phyloP scores from a whole-genome alignment of 2,888 invertebrate genomes.

The Myopa testacea region DNA sequence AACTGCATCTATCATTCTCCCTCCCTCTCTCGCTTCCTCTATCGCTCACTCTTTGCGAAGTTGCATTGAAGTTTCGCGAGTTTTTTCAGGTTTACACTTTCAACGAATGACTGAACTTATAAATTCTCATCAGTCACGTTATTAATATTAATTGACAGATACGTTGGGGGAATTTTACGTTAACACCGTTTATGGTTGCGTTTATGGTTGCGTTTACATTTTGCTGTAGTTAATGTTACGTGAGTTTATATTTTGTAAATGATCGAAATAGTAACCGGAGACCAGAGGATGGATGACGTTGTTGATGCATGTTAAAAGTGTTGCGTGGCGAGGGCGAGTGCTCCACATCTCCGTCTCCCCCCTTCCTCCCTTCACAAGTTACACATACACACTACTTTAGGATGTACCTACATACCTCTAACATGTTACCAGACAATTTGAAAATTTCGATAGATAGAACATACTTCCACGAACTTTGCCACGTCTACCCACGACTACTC shows the following conservation, averaged over 20 bases:
- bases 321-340: too few species aligned
- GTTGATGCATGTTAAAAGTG: background rate
- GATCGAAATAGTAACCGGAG: too few species aligned
- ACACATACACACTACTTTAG: too few species aligned
- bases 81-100: constrained; percentile 7
- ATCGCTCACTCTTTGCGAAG: background rate
- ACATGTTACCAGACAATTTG: too few species aligned
- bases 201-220: background rate
- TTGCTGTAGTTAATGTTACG: constrained; percentile 12
- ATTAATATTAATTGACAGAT: constrained; percentile 63
- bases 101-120: constrained; percentile 44
- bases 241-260: background rate
- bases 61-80: background rate
- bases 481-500: too few species aligned
- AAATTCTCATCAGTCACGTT: constrained; percentile 61
- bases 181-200: background rate
- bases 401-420: too few species aligned
- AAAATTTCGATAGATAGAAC: too few species aligned
- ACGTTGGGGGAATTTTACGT: constrained; percentile 2
- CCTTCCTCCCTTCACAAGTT: too few species aligned
- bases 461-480: too few species aligned
- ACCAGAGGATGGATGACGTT: background rate
- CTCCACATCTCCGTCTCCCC: too few species aligned
- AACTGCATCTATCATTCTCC: too few species aligned
- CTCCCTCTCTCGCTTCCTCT: background rate